Base-by-base conservation (phyloP, 2,113 vertebrate genomes). In the Echinops telfairi region DNA sequence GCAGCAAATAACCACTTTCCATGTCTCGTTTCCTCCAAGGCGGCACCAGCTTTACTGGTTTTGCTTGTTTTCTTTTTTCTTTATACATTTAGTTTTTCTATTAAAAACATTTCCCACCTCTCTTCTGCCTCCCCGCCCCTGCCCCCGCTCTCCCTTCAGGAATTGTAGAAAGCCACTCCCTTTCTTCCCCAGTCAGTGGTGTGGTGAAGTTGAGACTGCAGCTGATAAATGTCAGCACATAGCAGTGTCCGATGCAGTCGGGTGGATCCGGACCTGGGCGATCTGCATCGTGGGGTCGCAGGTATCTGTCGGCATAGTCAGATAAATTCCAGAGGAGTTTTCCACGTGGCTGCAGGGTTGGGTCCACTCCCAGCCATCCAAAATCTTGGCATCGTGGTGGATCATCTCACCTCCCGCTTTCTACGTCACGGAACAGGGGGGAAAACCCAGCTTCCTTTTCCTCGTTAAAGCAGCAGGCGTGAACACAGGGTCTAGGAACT, bases 11-110 rank as follows among this genome's bases (percentile, higher is more conserved):
- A 38, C 40, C 70, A 53, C 43, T 80, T 77, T 86, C 27, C 76
- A 40, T 17, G 23, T 90, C 58, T 96, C 70, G 58, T 85, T 94
- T 68, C 20, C 58, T 91, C 17, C 36, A 73, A 83, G 15, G 8
- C 38, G 43, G 91, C 19, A 11, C 3, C 76, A 83, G 89, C 40
- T 53, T n/a, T 93, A 91, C 36, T 87, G 25, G 68, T 62, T 91
- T 58, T 89, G 20, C 62, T 93, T 89, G 27, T 58, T 94, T 93
- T 92, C 36, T 77, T 88, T 95, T 96, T 88, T 15, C 77, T 80
- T 92, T 93, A 91, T 91, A 89, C 20, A 95, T 8, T 90, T 62
- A 8, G 36, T 66, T 86, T 12, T 93, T 90, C 16, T 81, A 84
- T 92, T 88, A 75, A 36, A 93, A 88, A 70, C 47, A 83, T 76